Evolutionary conservation across 2,113 vertebrate species (phyloP).

Genomic region (Phylloscopus trochilus): DNA sequence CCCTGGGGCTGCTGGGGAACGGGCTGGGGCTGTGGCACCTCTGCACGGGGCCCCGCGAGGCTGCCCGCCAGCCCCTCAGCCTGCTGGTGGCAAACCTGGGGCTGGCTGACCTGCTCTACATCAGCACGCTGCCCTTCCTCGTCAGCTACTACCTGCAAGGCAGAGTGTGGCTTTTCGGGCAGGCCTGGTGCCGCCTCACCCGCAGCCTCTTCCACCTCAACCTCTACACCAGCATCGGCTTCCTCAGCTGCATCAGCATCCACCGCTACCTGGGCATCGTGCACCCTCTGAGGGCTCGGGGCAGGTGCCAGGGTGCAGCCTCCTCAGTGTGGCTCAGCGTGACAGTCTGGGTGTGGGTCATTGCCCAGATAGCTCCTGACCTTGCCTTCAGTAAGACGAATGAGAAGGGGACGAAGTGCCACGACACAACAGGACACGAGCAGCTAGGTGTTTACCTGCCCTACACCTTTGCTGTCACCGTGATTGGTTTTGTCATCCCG

Average conservation of each 20-base stretch:
- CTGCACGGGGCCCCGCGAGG: background rate
- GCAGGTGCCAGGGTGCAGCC: conserved; percentile 41
- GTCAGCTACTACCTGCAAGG: conserved; percentile 66
- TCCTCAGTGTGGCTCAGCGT: conserved; percentile 32
- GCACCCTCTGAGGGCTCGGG: conserved; percentile 72
- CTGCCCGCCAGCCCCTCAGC: conserved; percentile 46
- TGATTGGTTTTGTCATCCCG: conserved; percentile 75
- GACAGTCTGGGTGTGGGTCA: conserved; percentile 73
- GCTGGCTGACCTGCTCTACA: conserved; percentile 77
- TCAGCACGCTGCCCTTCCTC: conserved; percentile 79
- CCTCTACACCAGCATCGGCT: conserved; percentile 82
- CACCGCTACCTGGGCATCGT: conserved; percentile 84
- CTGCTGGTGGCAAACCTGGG: conserved; percentile 78
- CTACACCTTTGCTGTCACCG: conserved; percentile 66
- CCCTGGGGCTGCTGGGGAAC: conserved; percentile 76
- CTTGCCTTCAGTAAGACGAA: conserved; percentile 67
- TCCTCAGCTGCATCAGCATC: conserved; percentile 83
- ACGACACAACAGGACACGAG: conserved; percentile 42
- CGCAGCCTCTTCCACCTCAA: conserved; percentile 81
- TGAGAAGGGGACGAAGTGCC: background rate
- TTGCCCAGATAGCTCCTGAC: conserved; percentile 70
- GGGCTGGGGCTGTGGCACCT: conserved; percentile 67
- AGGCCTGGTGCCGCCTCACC: conserved; percentile 73
- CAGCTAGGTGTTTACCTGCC: conserved; percentile 52
- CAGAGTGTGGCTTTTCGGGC: conserved; percentile 75